Evolutionary conservation across 2,113 vertebrate genomes (phyloP).

Genomic region (Quiscalus mexicanus): DNA sequence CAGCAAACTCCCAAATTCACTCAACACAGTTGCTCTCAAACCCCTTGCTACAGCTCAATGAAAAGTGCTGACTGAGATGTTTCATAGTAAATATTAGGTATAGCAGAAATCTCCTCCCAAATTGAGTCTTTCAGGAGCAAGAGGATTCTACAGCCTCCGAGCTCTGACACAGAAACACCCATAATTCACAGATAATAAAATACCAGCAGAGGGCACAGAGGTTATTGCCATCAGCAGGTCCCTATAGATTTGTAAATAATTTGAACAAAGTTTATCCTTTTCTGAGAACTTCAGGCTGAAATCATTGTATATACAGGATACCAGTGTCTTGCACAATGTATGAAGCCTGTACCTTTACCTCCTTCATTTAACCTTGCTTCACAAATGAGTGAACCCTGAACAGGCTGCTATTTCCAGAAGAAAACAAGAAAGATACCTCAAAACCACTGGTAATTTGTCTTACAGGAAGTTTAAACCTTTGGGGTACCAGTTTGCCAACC

Average conservation of each 20-base stretch:
- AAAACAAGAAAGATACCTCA: slow-evolving; percentile 3
- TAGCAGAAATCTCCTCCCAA: background rate
- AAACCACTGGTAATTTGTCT: slow-evolving; percentile 8
- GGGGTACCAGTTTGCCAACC: background rate
- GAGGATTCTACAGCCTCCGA: background rate
- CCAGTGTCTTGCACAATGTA: background rate
- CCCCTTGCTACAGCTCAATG: slow-evolving; percentile 20
- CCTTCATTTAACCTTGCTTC: slow-evolving; percentile 26
- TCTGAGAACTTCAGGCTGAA: slow-evolving; percentile 15
- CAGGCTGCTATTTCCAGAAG: background rate
- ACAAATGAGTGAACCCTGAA: background rate
- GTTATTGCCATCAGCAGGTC: slow-evolving; percentile 36
- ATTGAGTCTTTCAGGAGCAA: slow-evolving; percentile 8
- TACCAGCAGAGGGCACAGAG: background rate
- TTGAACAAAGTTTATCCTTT: slow-evolving; percentile 12
- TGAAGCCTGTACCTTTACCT: background rate
- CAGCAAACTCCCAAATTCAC: slow-evolving; percentile 44
- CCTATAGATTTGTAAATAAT: slow-evolving; percentile 20
- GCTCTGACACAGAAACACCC: background rate
- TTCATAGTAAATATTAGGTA: slow-evolving; percentile 39
- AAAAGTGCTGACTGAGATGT: slow-evolving; percentile 27
- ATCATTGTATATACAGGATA: background rate
- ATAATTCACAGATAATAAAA: slow-evolving; percentile 52
- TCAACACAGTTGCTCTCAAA: background rate
- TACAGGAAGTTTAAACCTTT: background rate